phyloP scores from a whole-genome alignment of 1,140 invertebrate genomes.

The Homarus americanus region DNA sequence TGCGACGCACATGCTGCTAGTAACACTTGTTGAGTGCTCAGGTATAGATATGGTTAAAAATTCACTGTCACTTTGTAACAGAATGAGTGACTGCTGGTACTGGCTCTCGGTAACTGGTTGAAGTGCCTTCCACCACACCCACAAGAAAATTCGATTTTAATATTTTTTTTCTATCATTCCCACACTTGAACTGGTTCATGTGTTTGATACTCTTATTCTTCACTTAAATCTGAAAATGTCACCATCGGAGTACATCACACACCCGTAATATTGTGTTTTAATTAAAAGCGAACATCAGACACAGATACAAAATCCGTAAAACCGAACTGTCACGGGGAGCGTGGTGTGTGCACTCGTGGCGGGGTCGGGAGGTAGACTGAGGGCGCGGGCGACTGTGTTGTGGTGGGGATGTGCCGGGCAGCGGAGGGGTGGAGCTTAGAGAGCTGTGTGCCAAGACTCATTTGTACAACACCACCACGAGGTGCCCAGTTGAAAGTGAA shows the following conservation, averaged over 20 bases:
- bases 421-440: not conserved
- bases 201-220: not conserved
- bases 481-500: not conserved
- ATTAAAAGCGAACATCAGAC: not conserved
- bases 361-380: constrained; percentile 27
- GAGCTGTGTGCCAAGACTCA: no score
- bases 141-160: not conserved
- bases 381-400: not conserved
- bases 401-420: not conserved
- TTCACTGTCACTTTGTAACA: not conserved
- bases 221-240: not conserved
- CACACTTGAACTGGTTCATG: not conserved
- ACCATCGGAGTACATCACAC: not conserved
- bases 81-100: no score
- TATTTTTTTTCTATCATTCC: not conserved
- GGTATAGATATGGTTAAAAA: no score
- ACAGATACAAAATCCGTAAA: not conserved
- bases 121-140: not conserved
- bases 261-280: not conserved
- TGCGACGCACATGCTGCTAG: no score
- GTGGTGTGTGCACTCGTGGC: not conserved
- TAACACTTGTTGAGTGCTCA: no score
- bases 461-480: no score
- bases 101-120: not conserved
- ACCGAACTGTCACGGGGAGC: not conserved